Conservation (phyloP, 2,797 vertebrate species). For the Sebastolobus altivelis region DNA sequence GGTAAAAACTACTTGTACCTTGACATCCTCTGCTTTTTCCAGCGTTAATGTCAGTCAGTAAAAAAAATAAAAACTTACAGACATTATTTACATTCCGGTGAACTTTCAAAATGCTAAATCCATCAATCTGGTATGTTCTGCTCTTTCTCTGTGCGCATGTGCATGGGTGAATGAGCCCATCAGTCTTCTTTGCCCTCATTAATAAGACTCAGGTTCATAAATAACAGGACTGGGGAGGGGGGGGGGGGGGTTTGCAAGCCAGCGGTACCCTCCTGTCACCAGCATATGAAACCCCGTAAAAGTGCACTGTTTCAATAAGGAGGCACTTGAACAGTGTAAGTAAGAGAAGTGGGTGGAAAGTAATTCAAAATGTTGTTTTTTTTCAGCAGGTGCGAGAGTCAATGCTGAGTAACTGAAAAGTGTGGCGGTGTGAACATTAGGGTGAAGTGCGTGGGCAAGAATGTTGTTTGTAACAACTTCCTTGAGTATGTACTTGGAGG, state of each 20-base stretch:
- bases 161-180: slow-evolving; percentile 68
- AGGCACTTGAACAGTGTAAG: slow-evolving; percentile 10
- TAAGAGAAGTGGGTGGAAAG: slow-evolving; percentile 22
- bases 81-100: slow-evolving; percentile 74
- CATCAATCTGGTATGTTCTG: slow-evolving; percentile 67
- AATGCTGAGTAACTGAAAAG: slow-evolving; percentile 25
- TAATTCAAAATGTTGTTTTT: slow-evolving; percentile 21
- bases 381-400: slow-evolving; percentile 32
- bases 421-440: not conserved
- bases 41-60: slow-evolving; percentile 42
- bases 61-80: slow-evolving; percentile 32
- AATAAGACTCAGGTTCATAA: slow-evolving; percentile 74
- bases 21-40: slow-evolving; percentile 25
- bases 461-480: slow-evolving; percentile 36
- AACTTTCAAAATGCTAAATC: slow-evolving; percentile 72
- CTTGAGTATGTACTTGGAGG: slow-evolving; percentile 23
- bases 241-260: not conserved
- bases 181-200: slow-evolving; percentile 76
- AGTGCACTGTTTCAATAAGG: slow-evolving; percentile 24
- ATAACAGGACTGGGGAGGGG: slow-evolving; percentile 51
- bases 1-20: slow-evolving; percentile 8
- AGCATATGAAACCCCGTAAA: slow-evolving; percentile 44
- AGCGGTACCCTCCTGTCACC: slow-evolving; percentile 24
- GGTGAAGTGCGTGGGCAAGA: slow-evolving; percentile 26
- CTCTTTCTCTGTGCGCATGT: slow-evolving; percentile 25